phyloP scores from a whole-genome alignment of 2,113 vertebrate species.

The Chionodraco myersi region DNA sequence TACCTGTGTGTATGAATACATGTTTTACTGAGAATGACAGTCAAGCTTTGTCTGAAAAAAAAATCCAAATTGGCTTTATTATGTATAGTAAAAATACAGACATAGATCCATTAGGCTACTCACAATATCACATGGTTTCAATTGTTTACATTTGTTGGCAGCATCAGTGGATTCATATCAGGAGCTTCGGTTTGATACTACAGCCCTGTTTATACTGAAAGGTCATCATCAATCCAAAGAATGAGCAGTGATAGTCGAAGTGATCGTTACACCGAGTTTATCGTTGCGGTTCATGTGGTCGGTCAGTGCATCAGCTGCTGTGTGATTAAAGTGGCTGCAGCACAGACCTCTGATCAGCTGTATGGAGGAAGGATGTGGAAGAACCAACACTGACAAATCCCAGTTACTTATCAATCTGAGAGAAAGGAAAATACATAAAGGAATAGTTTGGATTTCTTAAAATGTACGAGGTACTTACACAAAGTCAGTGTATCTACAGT shows the following conservation, averaged over 20 bases:
- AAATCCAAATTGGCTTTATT: not conserved
- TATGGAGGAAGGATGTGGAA: not conserved
- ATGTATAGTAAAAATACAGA: not conserved
- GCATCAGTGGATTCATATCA: no score
- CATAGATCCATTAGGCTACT: not conserved
- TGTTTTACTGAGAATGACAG: conserved; percentile 20
- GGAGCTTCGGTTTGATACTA: not conserved
- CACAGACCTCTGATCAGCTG: conserved; percentile 25
- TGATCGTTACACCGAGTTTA: conserved; percentile 45
- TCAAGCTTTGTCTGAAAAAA: not conserved
- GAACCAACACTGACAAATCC: conserved; percentile 3
- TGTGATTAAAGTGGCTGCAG: conserved; percentile 58
- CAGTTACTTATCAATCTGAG: not conserved
- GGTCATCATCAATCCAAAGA: conserved; percentile 3
- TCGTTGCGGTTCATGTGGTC: not conserved
- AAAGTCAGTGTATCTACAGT: no score
- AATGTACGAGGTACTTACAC: no score
- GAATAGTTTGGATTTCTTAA: no score
- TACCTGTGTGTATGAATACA: not conserved
- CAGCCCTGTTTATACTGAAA: not conserved
- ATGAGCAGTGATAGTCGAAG: not conserved
- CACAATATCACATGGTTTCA: conserved; percentile 22
- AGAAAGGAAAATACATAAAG: not conserved
- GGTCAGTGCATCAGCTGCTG: conserved; percentile 34
- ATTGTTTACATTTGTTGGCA: no score